phyloP scores from a whole-genome alignment of 2,888 invertebrate species.

The Rhingia rostrata region DNA sequence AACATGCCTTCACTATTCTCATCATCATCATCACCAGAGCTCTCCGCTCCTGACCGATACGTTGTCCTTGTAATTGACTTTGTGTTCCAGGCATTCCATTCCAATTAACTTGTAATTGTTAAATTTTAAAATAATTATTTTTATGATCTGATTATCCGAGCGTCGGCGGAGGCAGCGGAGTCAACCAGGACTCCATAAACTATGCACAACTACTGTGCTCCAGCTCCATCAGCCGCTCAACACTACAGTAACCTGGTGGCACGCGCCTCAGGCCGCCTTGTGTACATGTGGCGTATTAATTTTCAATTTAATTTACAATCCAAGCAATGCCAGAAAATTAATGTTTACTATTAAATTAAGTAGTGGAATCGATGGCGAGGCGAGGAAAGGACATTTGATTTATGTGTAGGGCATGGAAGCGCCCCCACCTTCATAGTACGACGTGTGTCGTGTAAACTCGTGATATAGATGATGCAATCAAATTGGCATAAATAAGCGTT shows the following conservation, averaged over 20 bases:
- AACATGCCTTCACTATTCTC: slow-evolving; percentile 1
- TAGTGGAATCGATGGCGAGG: slow-evolving; percentile 55
- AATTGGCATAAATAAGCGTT: not conserved
- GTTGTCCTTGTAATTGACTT: slow-evolving; percentile 58
- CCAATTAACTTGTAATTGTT: slow-evolving; percentile 72
- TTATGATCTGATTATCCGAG: slow-evolving; percentile 69
- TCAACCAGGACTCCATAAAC: slow-evolving; percentile 47
- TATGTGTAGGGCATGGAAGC: slow-evolving; percentile 31
- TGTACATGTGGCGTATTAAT: slow-evolving; percentile 55
- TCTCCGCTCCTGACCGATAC: not conserved
- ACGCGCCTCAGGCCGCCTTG: slow-evolving; percentile 47
- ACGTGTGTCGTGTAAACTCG: not conserved
- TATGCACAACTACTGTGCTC: slow-evolving; percentile 1
- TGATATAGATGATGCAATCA: slow-evolving; percentile 1
- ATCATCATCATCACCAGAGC: not conserved
- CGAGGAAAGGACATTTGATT: slow-evolving; percentile 56
- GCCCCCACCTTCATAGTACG: not conserved
- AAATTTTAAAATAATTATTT: slow-evolving; percentile 72
- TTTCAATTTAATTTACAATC: slow-evolving; percentile 69
- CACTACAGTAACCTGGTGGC: slow-evolving; percentile 47
- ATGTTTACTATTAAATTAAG: slow-evolving; percentile 72
- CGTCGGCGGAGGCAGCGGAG: too few species aligned
- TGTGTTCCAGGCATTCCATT: slow-evolving; percentile 61
- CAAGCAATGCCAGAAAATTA: slow-evolving; percentile 51
- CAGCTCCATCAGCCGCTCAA: too few species aligned